Base-by-base conservation (phyloP, 2,113 vertebrate genomes). In the Verasper variegatus region DNA sequence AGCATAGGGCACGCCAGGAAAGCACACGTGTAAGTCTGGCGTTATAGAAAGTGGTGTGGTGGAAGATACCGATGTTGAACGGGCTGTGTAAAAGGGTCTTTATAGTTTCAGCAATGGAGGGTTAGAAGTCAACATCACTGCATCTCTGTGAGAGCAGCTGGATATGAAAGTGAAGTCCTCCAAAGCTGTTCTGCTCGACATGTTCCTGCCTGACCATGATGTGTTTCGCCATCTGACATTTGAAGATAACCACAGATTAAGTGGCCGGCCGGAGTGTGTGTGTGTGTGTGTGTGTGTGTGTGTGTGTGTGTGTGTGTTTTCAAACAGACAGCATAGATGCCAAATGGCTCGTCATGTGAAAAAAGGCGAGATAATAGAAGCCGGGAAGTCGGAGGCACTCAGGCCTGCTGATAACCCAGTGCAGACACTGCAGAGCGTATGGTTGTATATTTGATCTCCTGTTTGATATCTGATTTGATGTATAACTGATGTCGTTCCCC, bases 201-300 rank as follows among this genome's bases (percentile, higher is more conserved):
- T 71, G 74, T 80, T 78, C 67, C 55, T 11, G 55, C 64, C 81
- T 49, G 73, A 78, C 77, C 73, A 37, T 82, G 88, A 88, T 73
- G 58, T 45, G 52, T 64, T 24, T 76, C 73, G 31, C 82, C 78
- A 76, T 76, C 84, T 89, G 90, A 90, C 82, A 76, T 76, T 81
- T 79, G 85, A 75, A 86, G 90, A 90, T 93, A 92, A 91, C 75
- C 84, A 67, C 82, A 60, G 70, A 78, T 73, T 71, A 74, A 74
- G 78, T 65, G 45, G 78, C 63, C 58, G 74, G 80, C 74, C 65
- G 18, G 74, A 60, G 35, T 66, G 26, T 61, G 71, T 68, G 59
- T 72, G 54, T 26, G 55, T 37, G 15, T 61, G 42, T 60, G 13
- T 69, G 21, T 62, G n/a, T 63, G 14, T 76, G 56, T 59, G 40